phyloP scores from a whole-genome alignment of 2,113 vertebrate species.

The Vulpes lagopus region DNA sequence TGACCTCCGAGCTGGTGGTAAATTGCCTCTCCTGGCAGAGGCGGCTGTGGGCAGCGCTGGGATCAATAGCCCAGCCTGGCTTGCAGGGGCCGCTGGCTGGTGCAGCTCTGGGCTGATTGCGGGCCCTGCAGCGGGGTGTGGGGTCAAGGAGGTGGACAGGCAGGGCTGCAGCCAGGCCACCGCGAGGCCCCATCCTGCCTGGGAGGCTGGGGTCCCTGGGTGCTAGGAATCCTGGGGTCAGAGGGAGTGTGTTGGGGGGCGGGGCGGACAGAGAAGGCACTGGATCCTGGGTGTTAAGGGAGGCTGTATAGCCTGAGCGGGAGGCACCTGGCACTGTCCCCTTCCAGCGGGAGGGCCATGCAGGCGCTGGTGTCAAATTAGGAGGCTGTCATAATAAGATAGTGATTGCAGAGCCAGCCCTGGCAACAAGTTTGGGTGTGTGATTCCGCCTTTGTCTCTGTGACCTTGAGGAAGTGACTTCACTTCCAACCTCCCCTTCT shows the following conservation, averaged over 20 bases:
- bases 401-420: neutral
- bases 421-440: neutral
- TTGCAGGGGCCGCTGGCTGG: neutral
- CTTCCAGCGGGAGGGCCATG: neutral
- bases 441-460: neutral
- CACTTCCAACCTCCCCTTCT: neutral
- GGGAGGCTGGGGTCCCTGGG: neutral
- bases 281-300: neutral
- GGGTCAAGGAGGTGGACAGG: neutral
- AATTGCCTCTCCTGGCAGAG: slow-evolving; percentile 77
- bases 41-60: slow-evolving; percentile 5
- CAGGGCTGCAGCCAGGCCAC: neutral
- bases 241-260: neutral
- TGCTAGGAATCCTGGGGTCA: neutral
- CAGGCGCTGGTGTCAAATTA: neutral
- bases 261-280: neutral
- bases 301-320: neutral
- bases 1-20: slow-evolving; percentile 76
- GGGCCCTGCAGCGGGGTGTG: fast-evolving
- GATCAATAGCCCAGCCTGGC: slow-evolving; percentile 73
- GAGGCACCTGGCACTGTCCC: fast-evolving
- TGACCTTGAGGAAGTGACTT: neutral
- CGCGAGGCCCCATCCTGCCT: neutral
- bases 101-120: neutral
- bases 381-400: neutral